phyloP scores from a whole-genome alignment of 2,113 vertebrate genomes.

The Onychostruthus taczanowskii region DNA sequence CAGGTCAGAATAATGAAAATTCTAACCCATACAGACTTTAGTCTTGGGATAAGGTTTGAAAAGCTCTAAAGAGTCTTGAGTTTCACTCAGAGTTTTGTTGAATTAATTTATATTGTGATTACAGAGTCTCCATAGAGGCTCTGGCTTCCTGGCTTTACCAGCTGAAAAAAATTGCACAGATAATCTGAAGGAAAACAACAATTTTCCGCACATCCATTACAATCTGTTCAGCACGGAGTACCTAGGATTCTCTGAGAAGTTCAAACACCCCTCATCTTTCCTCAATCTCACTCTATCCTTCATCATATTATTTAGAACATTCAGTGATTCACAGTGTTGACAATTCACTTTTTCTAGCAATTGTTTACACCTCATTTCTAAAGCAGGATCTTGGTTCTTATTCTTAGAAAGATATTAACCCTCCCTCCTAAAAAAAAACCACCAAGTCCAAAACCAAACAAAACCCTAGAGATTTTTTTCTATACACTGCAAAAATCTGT shows the following conservation, averaged over 20 bases:
- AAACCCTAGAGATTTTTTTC: not conserved
- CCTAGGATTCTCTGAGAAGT: not conserved
- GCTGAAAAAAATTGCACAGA: not conserved
- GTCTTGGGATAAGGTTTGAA: not conserved
- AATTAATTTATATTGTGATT: not conserved
- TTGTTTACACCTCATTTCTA: not conserved
- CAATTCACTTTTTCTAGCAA: not conserved
- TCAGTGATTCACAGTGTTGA: not conserved
- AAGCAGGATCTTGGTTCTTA: not conserved
- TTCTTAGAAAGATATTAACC: not conserved
- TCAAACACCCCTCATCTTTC: not conserved
- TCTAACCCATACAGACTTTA: not conserved
- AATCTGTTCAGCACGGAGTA: not conserved
- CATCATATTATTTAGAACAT: not conserved
- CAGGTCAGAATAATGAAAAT: not conserved
- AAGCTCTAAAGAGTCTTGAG: not conserved
- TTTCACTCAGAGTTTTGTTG: not conserved
- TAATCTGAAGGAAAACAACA: not conserved
- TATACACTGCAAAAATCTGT: not conserved
- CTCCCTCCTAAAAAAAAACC: not conserved
- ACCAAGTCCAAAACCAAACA: not conserved
- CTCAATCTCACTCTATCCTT: not conserved
- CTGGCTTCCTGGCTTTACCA: not conserved
- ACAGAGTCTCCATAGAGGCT: not conserved
- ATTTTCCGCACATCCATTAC: not conserved